phyloP scores from a whole-genome alignment of 2,113 vertebrate species.

The Microcebus griseorufus region DNA sequence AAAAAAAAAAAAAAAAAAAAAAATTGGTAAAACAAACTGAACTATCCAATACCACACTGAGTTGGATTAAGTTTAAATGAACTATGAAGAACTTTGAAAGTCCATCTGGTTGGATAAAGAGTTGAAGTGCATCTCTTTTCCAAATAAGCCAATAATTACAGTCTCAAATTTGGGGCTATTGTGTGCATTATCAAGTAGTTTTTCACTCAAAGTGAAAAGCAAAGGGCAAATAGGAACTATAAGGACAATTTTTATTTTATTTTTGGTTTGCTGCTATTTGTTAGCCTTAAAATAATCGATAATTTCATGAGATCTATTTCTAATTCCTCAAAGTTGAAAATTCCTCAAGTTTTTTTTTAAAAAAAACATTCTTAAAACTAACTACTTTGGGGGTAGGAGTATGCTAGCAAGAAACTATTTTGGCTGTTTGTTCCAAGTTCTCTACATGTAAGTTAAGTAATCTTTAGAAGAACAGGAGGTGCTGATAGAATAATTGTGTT shows the following conservation, averaged over 20 bases:
- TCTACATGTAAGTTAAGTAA: constrained; percentile 78
- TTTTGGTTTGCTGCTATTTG: not conserved
- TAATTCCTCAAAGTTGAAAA: constrained; percentile 36
- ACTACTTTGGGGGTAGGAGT: not conserved
- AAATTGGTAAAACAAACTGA: not conserved
- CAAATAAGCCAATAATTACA: not conserved
- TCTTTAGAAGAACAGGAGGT: constrained; percentile 85
- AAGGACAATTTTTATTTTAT: not conserved
- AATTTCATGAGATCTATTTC: constrained; percentile 12
- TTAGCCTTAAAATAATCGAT: constrained; percentile 26
- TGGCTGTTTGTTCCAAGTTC: constrained; percentile 53
- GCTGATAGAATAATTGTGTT: constrained; percentile 87
- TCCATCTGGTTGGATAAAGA: not conserved
- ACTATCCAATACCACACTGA: not conserved
- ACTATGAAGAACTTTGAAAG: constrained; percentile 14
- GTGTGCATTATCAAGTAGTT: not conserved
- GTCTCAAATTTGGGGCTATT: not conserved
- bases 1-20: too few species aligned
- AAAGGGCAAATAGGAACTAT: not conserved
- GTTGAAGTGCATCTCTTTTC: not conserved
- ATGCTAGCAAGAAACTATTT: constrained; percentile 44
- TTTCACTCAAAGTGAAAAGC: constrained; percentile 22
- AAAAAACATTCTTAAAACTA: not conserved
- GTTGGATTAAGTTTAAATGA: not conserved
- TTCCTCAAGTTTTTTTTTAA: not conserved